These are phyloP conservation scores for Lapara coniferarum DNA, from an alignment of 2,888 invertebrate species.

Conservation along the genomic window DNA sequence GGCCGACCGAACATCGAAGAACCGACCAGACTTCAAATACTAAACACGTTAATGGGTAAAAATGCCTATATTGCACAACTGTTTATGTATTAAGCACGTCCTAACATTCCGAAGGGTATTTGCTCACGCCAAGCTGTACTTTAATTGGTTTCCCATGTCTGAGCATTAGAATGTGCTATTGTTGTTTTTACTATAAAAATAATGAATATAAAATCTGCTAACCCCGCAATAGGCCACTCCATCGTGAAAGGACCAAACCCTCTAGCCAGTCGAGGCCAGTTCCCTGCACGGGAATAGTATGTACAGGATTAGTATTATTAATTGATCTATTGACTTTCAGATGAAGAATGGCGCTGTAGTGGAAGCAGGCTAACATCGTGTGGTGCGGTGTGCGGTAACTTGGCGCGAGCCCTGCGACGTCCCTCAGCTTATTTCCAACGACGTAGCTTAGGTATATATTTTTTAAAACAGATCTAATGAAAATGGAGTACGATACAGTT, in stretches of 20 bases:
- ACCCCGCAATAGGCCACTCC: too few species aligned
- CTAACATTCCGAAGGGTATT: not conserved
- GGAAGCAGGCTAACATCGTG: slow-evolving; percentile 77
- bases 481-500: too few species aligned
- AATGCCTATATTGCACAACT: not conserved
- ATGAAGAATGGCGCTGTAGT: slow-evolving; percentile 73
- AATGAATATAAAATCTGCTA: too few species aligned
- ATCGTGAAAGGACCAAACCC: not conserved
- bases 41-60: slow-evolving; percentile 73
- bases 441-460: slow-evolving; percentile 6
- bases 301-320: not conserved
- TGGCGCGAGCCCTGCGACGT: slow-evolving; percentile 69
- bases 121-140: not conserved
- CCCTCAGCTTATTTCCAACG: slow-evolving; percentile 34
- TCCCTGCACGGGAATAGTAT: too few species aligned
- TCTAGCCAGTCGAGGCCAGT: not conserved
- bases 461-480: not conserved
- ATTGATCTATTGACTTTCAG: slow-evolving; percentile 40
- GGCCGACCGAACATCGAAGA: slow-evolving; percentile 49
- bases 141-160: slow-evolving; percentile 19
- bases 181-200: not conserved
- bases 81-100: not conserved
- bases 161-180: not conserved
- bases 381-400: slow-evolving; percentile 75
- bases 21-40: slow-evolving; percentile 63